These are phyloP conservation scores for Hafferia zeledoni DNA, from an alignment of 2,797 vertebrate genomes.

Conservation along the genomic window DNA sequence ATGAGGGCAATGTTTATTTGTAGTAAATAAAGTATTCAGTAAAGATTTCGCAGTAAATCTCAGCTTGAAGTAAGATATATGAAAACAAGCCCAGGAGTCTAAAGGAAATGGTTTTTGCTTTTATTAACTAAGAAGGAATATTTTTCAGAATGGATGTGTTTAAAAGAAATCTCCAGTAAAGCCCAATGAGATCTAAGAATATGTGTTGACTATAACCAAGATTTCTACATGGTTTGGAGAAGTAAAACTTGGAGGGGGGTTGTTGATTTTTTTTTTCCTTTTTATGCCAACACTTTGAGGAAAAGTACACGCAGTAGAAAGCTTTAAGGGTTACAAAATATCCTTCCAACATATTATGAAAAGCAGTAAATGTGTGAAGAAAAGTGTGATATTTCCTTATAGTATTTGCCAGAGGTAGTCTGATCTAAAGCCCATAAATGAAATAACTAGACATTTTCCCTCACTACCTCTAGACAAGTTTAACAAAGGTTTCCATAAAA, in stretches of 20 bases:
- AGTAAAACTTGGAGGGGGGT: background rate
- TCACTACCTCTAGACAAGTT: background rate
- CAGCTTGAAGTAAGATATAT: background rate
- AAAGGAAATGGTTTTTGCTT: background rate
- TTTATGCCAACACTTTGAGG: background rate
- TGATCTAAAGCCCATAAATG: background rate
- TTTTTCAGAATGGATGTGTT: background rate
- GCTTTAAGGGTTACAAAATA: background rate
- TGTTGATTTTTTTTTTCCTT: background rate
- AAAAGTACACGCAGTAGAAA: background rate
- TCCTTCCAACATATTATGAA: background rate
- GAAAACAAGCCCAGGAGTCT: background rate
- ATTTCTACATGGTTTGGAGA: background rate
- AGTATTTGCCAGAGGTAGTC: background rate
- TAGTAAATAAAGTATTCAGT: background rate
- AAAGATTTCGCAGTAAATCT: background rate
- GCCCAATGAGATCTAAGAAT: background rate
- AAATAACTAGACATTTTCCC: background rate
- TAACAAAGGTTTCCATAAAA: background rate
- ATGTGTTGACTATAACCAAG: background rate
- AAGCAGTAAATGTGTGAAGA: background rate
- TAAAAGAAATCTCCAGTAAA: background rate
- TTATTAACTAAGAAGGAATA: slow-evolving; percentile 9
- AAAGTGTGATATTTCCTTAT: background rate
- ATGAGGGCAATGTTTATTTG: background rate